Evolutionary conservation across 1,140 invertebrate genomes (phyloP), one percentile per base, ranked within the genome.

Genomic region (Drosophila grimshawi): DNA sequence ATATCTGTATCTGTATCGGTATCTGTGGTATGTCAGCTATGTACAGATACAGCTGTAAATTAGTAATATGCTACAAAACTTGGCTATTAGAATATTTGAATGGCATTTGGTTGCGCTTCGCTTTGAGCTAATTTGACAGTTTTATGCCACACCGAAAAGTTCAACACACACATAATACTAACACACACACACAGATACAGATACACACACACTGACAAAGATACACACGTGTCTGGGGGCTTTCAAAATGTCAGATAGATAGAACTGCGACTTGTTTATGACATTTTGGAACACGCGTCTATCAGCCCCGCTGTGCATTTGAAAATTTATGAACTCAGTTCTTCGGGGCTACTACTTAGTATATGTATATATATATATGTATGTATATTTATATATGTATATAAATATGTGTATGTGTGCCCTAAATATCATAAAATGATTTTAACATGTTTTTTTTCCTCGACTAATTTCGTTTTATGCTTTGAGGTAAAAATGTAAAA

Each of bases 221-320:
- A 78, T 30, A 70, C 63, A 83, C 78, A 81, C 82, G 76, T 88
- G 79, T 81, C 52, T 52, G 43, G 65, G 68, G 78, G 82, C 83
- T 82, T 88, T 86, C 83, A 88, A 86, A 79, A 76, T 79, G 79
- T 86, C 82, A 82, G 79, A 63, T 49, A 62, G 48, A 55, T 27
- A 33, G 19, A 76, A 78, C 78, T 68, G 59, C 55, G 76, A 69
- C 62, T 88, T 72, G 80, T 88, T 88, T 88, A 88, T 88, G 83
- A 83, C 83, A 88, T 88, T 89, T 88, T 77, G 62, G 66, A 83
- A 88, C 75, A 82, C 83, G 81, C 80, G 76, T 86, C 80, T 66
- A 56, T 59, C 53, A 52, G 59, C 8, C 60, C 60, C 56, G 72
- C 69, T 63, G 63, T 66, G 68, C 60, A 72, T 76, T 76, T 76